These are phyloP conservation scores for Aporophyla lueneburgensis DNA, from an alignment of 2,888 invertebrate species.

Conservation along the genomic window DNA sequence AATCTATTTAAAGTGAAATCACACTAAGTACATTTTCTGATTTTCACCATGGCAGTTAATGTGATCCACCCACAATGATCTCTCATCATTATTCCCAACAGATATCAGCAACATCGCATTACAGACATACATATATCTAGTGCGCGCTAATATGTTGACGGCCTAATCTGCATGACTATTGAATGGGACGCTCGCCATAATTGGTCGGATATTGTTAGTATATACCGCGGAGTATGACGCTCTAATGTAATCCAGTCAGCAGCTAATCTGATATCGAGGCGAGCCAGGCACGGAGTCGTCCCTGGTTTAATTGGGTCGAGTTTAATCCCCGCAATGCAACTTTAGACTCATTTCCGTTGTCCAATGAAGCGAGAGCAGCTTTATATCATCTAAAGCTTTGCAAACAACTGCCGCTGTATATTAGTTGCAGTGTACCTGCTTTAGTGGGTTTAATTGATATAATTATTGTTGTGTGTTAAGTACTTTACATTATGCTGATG, in stretches of 20 bases:
- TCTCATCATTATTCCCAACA: conserved; percentile 55
- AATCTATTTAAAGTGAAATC: no score
- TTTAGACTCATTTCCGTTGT: conserved; percentile 84
- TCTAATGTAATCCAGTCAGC: conserved; percentile 86
- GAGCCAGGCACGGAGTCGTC: conserved; percentile 83
- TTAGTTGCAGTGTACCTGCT: conserved; percentile 30
- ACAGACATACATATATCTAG: conserved; percentile 56
- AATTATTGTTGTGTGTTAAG: background rate
- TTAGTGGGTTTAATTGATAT: conserved; percentile 11
- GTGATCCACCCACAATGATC: conserved; percentile 41
- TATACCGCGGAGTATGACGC: conserved; percentile 76
- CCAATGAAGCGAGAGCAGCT: conserved; percentile 76
- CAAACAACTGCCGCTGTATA: conserved; percentile 50
- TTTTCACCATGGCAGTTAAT: no score
- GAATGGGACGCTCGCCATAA: conserved; percentile 79
- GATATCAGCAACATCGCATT: conserved; percentile 63
- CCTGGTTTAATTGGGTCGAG: conserved; percentile 87
- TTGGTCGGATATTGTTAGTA: conserved; percentile 78
- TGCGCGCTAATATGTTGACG: conserved; percentile 73
- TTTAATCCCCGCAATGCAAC: conserved; percentile 88
- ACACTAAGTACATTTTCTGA: no score
- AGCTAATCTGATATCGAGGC: conserved; percentile 88
- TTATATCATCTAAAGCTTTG: conserved; percentile 66
- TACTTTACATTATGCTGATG: background rate
- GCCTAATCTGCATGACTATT: conserved; percentile 84